Conservation (phyloP, 2,888 invertebrate genomes). For the Yponomeuta sedellus region DNA sequence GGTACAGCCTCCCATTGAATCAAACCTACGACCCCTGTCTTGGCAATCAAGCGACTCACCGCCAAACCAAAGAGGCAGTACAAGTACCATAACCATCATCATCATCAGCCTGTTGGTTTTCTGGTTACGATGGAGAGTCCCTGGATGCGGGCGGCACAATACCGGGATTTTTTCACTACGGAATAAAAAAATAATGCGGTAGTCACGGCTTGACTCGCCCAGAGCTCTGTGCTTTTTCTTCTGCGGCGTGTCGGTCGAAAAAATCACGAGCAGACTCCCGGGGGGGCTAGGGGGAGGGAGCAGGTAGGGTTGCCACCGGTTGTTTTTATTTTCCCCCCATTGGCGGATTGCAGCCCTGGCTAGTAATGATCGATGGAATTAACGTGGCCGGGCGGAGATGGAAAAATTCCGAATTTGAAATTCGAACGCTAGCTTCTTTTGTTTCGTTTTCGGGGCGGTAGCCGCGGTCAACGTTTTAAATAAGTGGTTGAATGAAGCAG, state of each 20-base stretch:
- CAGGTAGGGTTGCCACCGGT: constrained; percentile 52
- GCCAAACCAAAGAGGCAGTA: too few relatives aligned
- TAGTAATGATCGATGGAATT: constrained; percentile 76
- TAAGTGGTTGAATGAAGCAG: too few relatives aligned
- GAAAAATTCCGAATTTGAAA: constrained; percentile 37
- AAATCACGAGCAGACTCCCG: constrained; percentile 60
- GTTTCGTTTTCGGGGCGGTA: background rate
- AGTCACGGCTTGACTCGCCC: background rate
- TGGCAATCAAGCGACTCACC: too few relatives aligned
- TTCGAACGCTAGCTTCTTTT: constrained; percentile 29
- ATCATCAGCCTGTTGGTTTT: too few relatives aligned
- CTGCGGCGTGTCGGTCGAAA: constrained; percentile 40
- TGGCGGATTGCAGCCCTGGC: constrained; percentile 67
- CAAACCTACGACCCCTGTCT: too few relatives aligned
- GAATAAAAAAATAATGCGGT: background rate
- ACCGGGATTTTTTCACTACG: background rate
- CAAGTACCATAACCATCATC: too few relatives aligned
- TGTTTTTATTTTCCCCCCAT: constrained; percentile 73
- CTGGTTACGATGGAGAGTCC: too few relatives aligned
- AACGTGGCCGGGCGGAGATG: constrained; percentile 61
- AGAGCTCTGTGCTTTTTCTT: background rate
- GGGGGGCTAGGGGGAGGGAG: constrained; percentile 32
- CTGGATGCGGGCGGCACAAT: too few relatives aligned
- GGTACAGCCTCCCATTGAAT: too few relatives aligned
- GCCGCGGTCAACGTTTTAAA: too few relatives aligned